Percentiles rank a stretch among this genome's conserved stretches.
These are phyloP conservation scores for Plusia festucae DNA, from an alignment of 2,888 invertebrate species.

Conservation along the genomic window DNA sequence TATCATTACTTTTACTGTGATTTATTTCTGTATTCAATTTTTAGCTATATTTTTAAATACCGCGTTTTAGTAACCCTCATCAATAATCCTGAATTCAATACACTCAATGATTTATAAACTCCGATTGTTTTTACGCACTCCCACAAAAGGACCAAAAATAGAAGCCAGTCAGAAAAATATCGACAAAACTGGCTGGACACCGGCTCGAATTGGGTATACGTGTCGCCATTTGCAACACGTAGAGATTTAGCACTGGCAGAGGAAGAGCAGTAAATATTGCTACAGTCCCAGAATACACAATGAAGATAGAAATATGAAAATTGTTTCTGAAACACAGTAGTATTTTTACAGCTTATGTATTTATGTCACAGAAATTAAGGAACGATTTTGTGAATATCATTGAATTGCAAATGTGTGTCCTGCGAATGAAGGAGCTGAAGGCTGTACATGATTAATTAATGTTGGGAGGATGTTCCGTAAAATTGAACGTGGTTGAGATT, in stretches of 20 bases:
- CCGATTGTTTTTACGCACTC: conserved; percentile 13
- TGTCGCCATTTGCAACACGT: conserved; percentile 51
- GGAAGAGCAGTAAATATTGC: conserved; percentile 54
- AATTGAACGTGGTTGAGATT: not conserved
- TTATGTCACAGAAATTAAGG: conserved; percentile 48
- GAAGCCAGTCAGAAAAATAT: conserved; percentile 44
- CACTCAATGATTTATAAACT: not conserved
- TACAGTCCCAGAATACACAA: conserved; percentile 54
- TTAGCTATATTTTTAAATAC: too few relatives aligned
- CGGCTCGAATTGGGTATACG: conserved; percentile 43
- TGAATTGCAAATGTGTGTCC: conserved; percentile 49
- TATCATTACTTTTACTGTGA: too few relatives aligned
- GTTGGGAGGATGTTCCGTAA: not conserved
- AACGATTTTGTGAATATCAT: conserved; percentile 36
- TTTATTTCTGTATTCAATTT: not conserved
- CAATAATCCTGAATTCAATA: not conserved
- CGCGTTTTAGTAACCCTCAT: too few relatives aligned
- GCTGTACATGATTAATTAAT: conserved; percentile 40
- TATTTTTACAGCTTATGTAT: conserved; percentile 51
- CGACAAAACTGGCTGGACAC: conserved; percentile 54
- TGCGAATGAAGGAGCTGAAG: conserved; percentile 44
- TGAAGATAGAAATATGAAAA: conserved; percentile 55
- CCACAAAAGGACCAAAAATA: conserved; percentile 26
- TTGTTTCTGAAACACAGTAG: conserved; percentile 49
- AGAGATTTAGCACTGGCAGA: conserved; percentile 57